A percentile compares a stretch with the other conserved stretches of the same genome.
Evolutionary conservation across 2,888 invertebrate genomes (phyloP).

Genomic region (Conchocele bisecta): DNA sequence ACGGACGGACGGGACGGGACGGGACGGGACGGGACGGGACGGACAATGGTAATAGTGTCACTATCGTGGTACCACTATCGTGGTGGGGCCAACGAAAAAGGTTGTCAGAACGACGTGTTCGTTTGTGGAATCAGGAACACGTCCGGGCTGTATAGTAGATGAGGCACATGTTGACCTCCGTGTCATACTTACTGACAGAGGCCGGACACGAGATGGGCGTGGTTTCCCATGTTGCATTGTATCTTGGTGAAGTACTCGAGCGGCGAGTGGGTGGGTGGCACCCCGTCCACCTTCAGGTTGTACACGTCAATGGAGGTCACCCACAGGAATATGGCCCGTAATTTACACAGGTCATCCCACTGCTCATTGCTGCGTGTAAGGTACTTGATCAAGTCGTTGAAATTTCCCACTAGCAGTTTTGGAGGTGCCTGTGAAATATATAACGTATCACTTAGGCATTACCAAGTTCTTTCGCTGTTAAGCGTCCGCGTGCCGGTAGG

Average conservation of each 20-base stretch:
- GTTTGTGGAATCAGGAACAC: too few relatives aligned
- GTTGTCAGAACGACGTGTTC: too few relatives aligned
- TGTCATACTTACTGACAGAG: conserved; percentile 74
- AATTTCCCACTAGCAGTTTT: conserved; percentile 65
- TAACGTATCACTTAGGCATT: too few relatives aligned
- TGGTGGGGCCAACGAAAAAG: too few relatives aligned
- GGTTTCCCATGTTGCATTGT: conserved; percentile 77
- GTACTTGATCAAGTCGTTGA: conserved; percentile 71
- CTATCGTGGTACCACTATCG: too few relatives aligned
- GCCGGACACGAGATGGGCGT: conserved; percentile 78
- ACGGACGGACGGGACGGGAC: too few relatives aligned
- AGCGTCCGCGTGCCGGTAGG: too few relatives aligned
- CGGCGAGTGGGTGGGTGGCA: conserved; percentile 75
- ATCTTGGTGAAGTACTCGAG: conserved; percentile 79
- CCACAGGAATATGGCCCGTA: conserved; percentile 78
- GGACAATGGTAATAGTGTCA: too few relatives aligned
- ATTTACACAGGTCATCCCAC: conserved; percentile 69
- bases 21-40: too few relatives aligned
- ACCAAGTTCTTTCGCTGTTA: too few relatives aligned
- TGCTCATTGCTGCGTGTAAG: conserved; percentile 57
- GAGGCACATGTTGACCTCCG: too few relatives aligned
- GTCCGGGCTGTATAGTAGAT: too few relatives aligned
- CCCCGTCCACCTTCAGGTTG: conserved; percentile 69
- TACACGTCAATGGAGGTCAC: conserved; percentile 78
- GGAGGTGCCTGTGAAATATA: conserved; percentile 63